Base-by-base conservation (phyloP, 2,113 vertebrate genomes). In the Pitta sordida region DNA sequence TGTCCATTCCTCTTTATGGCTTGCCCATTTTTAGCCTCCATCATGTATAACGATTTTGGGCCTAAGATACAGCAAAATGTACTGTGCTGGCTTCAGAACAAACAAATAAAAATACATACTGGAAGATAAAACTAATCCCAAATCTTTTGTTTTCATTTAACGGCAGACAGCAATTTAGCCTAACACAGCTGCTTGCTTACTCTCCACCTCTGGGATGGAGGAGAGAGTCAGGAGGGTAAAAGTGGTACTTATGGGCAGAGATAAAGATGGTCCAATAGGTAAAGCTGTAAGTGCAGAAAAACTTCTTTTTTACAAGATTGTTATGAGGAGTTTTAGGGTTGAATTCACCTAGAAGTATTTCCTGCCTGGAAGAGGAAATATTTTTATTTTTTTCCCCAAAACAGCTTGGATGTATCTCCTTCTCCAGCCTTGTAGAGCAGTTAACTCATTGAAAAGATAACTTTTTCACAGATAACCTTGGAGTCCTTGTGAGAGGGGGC, bases 151-250 rank as follows among this genome's bases (percentile, higher is more conserved):
- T 23, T 34, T 53, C 4, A 1, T 39, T 53, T 34, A 67, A 67
- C 29, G 9, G 19, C 32, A 52, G 52, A 59, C 7, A 59, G 15
- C 26, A 59, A n/a, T 19, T 59, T 44, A 59, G n/a, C 19, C 37
- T 23, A 13, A 29, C 22, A n/a, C 15, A 51, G 22, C 37, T 58
- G 13, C 10, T 51, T 6, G 1, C 18, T 65, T 27, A 44, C 1
- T 2, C 9, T 15, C 13, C 27, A 44, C 22, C 7, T 7, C 27
- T 0, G 1, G 37, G 19, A 37, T 27, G 11, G 15, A 10, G 12
- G 6, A 37, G 18, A 23, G 27, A n/a, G 8, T 37, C 43, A 59
- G 32, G 27, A 44, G 10, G 6, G 32, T 65, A 37, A 14, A 59
- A 44, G 52, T 15, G 37, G 4, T n/a, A n/a, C 8, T 51, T 5